phyloP scores from a whole-genome alignment of 2,888 invertebrate genomes.

The Phyllotreta striolata region DNA sequence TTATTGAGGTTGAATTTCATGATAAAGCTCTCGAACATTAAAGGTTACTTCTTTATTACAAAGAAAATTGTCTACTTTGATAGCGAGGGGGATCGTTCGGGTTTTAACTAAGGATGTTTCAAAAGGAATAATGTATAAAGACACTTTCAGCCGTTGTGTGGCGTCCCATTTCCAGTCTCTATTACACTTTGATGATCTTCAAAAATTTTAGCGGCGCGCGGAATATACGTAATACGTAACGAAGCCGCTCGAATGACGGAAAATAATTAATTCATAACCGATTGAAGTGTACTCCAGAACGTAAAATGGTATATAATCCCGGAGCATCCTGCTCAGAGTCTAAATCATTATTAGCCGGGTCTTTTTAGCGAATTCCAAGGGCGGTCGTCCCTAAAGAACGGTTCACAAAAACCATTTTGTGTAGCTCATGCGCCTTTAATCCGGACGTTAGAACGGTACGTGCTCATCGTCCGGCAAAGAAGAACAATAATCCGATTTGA shows the following conservation, averaged over 20 bases:
- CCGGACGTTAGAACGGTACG: background rate
- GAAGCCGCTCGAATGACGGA: no score
- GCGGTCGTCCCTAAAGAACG: no score
- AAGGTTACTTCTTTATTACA: slow-evolving; percentile 21
- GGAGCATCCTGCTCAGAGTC: no score
- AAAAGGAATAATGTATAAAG: slow-evolving; percentile 20
- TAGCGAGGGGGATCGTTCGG: slow-evolving; percentile 15
- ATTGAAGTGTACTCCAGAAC: no score
- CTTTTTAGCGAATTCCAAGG: no score
- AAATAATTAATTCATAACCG: no score
- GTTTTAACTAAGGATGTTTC: slow-evolving; percentile 19
- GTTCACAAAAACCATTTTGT: no score
- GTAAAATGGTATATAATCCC: no score
- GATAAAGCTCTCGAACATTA: slow-evolving; percentile 21
- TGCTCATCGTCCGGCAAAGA: slow-evolving; percentile 6
- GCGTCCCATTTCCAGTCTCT: slow-evolving; percentile 6
- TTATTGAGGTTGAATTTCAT: slow-evolving; percentile 25
- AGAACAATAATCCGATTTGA: slow-evolving; percentile 19
- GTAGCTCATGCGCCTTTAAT: background rate
- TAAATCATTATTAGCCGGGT: no score
- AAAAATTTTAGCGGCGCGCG: background rate
- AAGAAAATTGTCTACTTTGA: slow-evolving; percentile 21
- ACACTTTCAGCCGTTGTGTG: slow-evolving; percentile 5
- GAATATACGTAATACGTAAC: no score
- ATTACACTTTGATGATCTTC: slow-evolving; percentile 9